Evolutionary conservation across 2,797 vertebrate genomes (phyloP).

Genomic region (Cyprinella venusta): DNA sequence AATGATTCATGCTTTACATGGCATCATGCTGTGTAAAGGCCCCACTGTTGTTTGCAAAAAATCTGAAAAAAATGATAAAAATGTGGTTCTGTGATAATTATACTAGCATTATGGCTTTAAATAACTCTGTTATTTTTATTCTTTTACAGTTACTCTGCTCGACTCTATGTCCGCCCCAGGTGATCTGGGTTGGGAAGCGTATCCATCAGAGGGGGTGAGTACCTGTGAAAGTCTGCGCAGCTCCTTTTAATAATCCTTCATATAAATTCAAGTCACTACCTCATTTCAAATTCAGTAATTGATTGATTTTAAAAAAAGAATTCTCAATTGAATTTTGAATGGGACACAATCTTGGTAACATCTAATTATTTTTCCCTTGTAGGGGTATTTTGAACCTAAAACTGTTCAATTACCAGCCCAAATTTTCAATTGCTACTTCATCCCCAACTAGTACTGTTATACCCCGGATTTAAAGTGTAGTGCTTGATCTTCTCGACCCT

Average conservation of each 20-base stretch:
- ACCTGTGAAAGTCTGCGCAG: conserved; percentile 10
- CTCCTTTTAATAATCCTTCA: not conserved
- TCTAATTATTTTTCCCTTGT: not conserved
- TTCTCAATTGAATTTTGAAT: not conserved
- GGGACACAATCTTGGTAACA: not conserved
- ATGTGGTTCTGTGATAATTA: not conserved
- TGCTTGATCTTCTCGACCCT: conserved; percentile 33
- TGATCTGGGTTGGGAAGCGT: conserved; percentile 86
- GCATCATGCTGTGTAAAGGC: conserved; percentile 7
- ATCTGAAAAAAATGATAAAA: not conserved
- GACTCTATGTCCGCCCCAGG: conserved; percentile 85
- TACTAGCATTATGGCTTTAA: not conserved
- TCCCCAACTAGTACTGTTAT: conserved; percentile 16
- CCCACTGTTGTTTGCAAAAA: not conserved
- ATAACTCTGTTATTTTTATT: conserved; percentile 60
- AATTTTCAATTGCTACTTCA: not conserved
- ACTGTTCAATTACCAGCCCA: not conserved
- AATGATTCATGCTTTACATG: conserved; percentile 24
- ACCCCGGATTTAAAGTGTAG: conserved; percentile 13
- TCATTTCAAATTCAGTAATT: not conserved
- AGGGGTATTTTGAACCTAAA: not conserved
- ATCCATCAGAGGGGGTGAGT: conserved; percentile 84
- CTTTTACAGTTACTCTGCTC: conserved; percentile 83
- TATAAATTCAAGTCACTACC: not conserved
- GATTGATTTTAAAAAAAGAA: not conserved